Evolutionary conservation across 1,140 invertebrate genomes (phyloP), one percentile per base, ranked within the genome.

Genomic region (Geopemphigus sp.): DNA sequence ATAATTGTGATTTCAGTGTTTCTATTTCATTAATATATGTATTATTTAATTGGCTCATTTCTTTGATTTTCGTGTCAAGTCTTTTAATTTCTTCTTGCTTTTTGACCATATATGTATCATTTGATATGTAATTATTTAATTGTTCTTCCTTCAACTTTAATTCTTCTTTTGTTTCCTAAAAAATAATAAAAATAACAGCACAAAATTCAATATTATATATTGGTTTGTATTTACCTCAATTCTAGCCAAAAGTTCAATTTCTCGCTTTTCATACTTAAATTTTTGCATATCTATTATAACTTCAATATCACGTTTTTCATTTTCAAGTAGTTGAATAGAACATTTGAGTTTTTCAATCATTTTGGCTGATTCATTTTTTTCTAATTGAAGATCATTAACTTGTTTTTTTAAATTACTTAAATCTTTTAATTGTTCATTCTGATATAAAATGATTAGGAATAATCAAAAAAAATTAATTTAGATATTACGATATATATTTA

Each of bases 341-440:
- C 39, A 5, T 78, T 61, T 61, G 12, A 78, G 39, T 78, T 61
- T 78, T 63, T 78, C 57, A 56, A 78, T 78, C 5, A 47, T 26
- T 61, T 78, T 47, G 8, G 59, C 56, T 5, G 39, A 63, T 47
- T 57, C 74, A 63, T 50, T 61, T 63, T 61, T 78, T 63, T 59
- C 74, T 11, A 2, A n/a, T 78, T 63, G 74, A 26, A 78, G 39
- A 45, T 63, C 26, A 14, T 78, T 39, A 29, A 78, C 39, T 63
- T 63, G 22, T 14, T 78, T 78, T 63, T 6, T 78, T 61, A 78
- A 78, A 26, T 63, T 63, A 47, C 5, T 50, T 26, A 78, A 78
- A n/a, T 78, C 57, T 78, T 78, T 78, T 26, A 78, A 6, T 63
- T 78, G 74, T 11, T 78, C 74, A 78, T 78, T 78, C 74, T 78